phyloP scores from a whole-genome alignment of 2,888 invertebrate genomes.

The Neoitamus cyanurus region DNA sequence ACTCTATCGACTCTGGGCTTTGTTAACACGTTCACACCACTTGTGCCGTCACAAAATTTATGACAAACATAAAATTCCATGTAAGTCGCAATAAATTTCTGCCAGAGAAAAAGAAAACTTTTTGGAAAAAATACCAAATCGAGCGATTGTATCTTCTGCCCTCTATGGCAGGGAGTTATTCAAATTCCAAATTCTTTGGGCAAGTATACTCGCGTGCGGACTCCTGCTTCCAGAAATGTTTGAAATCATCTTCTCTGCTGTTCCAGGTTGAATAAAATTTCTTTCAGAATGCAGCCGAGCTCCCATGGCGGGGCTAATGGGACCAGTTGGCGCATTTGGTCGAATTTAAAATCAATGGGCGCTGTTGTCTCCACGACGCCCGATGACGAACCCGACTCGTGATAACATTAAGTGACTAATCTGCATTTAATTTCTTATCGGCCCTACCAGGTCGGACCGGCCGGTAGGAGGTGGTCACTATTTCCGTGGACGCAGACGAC shows the following conservation, averaged over 20 bases:
- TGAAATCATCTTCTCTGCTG: not conserved
- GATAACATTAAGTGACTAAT: conserved; percentile 37
- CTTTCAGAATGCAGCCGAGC: not conserved
- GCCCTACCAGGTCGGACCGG: not conserved
- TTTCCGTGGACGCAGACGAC: not conserved
- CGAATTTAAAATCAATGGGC: not conserved
- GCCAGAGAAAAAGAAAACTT: not conserved
- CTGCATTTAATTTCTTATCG: conserved; percentile 41
- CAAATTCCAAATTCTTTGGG: not conserved
- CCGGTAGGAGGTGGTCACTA: not conserved
- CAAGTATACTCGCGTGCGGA: not conserved
- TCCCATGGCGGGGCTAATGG: not conserved
- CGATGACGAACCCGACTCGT: not conserved
- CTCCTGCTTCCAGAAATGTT: not conserved
- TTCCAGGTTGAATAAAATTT: not conserved
- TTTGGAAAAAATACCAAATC: conserved; percentile 8
- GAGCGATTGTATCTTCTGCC: not conserved
- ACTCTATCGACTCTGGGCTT: not conserved
- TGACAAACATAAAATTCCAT: conserved; percentile 37
- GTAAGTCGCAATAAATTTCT: conserved; percentile 30
- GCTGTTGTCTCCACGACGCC: not conserved
- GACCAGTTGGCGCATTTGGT: conserved; percentile 8
- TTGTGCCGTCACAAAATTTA: conserved; percentile 26
- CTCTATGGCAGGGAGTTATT: not conserved
- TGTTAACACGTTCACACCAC: conserved; percentile 27